Conservation (phyloP, 2,113 vertebrate species). For the Crotalus tigris region DNA sequence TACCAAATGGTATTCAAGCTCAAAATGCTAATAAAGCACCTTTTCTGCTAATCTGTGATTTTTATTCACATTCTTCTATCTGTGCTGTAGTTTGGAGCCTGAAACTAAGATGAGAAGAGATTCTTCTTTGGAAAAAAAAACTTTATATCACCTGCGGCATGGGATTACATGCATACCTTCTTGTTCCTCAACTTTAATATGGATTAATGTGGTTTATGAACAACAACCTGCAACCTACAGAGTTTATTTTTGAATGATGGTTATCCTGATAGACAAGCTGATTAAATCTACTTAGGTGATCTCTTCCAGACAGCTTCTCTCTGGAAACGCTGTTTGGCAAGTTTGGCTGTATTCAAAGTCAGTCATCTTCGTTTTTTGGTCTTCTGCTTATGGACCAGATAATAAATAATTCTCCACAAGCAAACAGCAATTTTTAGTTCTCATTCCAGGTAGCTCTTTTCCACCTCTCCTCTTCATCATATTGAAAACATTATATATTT, state of each 20-base stretch:
- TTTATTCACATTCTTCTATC: not conserved
- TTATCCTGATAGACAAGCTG: not conserved
- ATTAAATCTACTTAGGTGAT: not conserved
- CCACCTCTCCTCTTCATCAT: not conserved
- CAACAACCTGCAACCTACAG: not conserved
- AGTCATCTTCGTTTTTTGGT: not conserved
- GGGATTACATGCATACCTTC: not conserved
- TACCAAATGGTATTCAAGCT: not conserved
- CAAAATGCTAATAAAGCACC: not conserved
- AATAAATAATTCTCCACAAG: not conserved
- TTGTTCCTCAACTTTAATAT: constrained; percentile 5
- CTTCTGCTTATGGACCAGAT: not conserved
- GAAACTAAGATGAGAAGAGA: not conserved
- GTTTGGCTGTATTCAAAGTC: not conserved
- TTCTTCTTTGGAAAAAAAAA: not conserved
- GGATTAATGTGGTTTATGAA: constrained; percentile 22
- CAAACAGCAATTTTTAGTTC: not conserved
- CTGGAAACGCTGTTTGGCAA: not conserved
- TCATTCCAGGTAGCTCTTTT: not conserved
- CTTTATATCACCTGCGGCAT: not conserved
- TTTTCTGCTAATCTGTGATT: not conserved
- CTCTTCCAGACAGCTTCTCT: not conserved
- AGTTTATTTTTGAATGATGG: not conserved
- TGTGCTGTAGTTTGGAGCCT: not conserved
- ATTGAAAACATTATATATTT: not conserved